phyloP scores from a whole-genome alignment of 2,113 vertebrate genomes.

The Scolopax mira region DNA sequence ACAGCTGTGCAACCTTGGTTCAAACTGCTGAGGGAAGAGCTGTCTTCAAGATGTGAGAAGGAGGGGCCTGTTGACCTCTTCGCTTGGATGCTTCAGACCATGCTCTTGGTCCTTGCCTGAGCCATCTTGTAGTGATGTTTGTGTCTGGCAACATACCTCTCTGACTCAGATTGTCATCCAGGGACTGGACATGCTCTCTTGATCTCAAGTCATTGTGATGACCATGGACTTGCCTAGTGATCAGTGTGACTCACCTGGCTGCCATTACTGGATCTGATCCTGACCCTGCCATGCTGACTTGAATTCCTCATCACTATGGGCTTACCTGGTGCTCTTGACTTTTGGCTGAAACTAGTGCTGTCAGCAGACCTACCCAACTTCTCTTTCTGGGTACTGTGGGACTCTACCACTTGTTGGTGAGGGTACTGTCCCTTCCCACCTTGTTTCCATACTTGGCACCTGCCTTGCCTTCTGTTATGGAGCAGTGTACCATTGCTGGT shows the following conservation, averaged over 20 bases:
- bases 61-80: background rate
- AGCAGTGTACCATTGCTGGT: background rate
- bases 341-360: background rate
- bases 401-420: too few species aligned
- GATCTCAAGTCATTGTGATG: fast-evolving
- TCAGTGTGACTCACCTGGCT: background rate
- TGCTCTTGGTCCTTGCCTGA: background rate
- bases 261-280: background rate
- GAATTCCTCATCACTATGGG: background rate
- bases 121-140: fast-evolving
- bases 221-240: background rate
- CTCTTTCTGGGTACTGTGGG: background rate
- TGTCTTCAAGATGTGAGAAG: fast-evolving
- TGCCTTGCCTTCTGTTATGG: background rate
- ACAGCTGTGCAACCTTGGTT: background rate
- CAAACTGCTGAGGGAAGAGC: background rate
- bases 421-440: fast-evolving
- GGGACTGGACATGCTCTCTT: background rate
- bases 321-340: background rate
- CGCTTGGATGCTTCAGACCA: background rate
- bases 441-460: background rate
- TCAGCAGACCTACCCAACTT: background rate
- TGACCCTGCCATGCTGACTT: background rate
- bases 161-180: fast-evolving
- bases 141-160: background rate